phyloP scores from a whole-genome alignment of 2,888 invertebrate species.

The Euproctis similis region DNA sequence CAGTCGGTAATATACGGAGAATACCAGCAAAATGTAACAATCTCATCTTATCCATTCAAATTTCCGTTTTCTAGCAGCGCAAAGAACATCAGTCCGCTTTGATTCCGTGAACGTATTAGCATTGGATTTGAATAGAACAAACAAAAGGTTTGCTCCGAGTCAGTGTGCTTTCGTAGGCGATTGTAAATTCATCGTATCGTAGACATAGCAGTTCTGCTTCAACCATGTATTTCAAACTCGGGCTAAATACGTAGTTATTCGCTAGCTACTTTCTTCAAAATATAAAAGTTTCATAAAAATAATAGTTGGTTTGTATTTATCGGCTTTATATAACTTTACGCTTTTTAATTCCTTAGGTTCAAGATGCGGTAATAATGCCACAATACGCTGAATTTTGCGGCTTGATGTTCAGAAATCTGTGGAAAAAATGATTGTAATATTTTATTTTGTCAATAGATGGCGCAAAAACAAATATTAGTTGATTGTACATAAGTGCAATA shows the following conservation, averaged over 20 bases:
- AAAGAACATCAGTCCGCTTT: constrained; percentile 67
- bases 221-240: constrained; percentile 17
- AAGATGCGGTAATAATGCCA: too few species aligned
- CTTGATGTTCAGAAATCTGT: too few species aligned
- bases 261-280: neutral
- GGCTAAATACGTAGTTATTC: constrained; percentile 14
- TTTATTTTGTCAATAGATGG: too few species aligned
- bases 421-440: too few species aligned
- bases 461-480: too few species aligned
- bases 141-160: constrained; percentile 73
- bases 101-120: constrained; percentile 72
- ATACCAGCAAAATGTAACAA: constrained; percentile 37
- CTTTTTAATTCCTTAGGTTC: too few species aligned
- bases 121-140: constrained; percentile 75
- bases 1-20: constrained; percentile 4
- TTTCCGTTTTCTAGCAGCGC: constrained; percentile 53
- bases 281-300: neutral
- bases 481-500: too few species aligned
- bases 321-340: too few species aligned
- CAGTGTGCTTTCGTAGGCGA: constrained; percentile 72
- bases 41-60: constrained; percentile 51
- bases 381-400: too few species aligned
- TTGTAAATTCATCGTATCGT: constrained; percentile 71
- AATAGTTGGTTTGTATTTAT: too few species aligned
- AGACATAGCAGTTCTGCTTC: constrained; percentile 59